phyloP scores from a whole-genome alignment of 2,113 vertebrate genomes.

The Mesembrinibis cayennensis region DNA sequence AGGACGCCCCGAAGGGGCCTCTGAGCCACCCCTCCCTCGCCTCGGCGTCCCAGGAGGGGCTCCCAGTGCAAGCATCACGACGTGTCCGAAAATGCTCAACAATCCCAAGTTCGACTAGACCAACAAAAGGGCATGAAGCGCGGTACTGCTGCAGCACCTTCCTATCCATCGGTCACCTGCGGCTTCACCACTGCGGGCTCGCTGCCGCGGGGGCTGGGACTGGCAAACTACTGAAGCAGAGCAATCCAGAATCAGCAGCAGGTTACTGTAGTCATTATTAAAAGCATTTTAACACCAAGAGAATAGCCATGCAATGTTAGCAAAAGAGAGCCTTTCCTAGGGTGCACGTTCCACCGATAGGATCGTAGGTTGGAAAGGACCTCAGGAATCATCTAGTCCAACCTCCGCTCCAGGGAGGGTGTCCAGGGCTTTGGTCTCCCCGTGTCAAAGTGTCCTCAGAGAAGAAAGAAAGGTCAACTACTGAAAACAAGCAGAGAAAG shows the following conservation, averaged over 20 bases:
- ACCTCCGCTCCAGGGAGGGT: neutral
- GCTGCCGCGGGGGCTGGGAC: neutral
- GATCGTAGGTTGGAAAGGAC: fast-evolving
- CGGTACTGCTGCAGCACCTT: neutral
- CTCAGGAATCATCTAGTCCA: neutral
- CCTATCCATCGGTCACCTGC: fast-evolving
- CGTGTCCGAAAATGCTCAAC: neutral
- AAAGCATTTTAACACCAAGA: neutral
- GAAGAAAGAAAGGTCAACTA: neutral
- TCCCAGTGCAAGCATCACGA: neutral
- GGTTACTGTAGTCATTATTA: fast-evolving
- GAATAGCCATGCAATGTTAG: fast-evolving
- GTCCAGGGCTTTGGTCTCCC: neutral
- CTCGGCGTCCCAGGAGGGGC: neutral
- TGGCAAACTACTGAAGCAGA: neutral
- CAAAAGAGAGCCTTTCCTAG: neutral
- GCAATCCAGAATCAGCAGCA: neutral
- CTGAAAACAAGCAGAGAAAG: neutral
- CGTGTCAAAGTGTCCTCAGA: neutral
- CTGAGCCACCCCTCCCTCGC: neutral
- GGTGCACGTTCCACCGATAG: neutral
- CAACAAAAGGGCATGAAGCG: neutral
- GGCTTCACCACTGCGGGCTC: fast-evolving
- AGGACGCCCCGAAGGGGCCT: neutral
- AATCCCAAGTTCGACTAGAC: neutral